Conservation (phyloP, 1,140 invertebrate species). For the Solen grandis region DNA sequence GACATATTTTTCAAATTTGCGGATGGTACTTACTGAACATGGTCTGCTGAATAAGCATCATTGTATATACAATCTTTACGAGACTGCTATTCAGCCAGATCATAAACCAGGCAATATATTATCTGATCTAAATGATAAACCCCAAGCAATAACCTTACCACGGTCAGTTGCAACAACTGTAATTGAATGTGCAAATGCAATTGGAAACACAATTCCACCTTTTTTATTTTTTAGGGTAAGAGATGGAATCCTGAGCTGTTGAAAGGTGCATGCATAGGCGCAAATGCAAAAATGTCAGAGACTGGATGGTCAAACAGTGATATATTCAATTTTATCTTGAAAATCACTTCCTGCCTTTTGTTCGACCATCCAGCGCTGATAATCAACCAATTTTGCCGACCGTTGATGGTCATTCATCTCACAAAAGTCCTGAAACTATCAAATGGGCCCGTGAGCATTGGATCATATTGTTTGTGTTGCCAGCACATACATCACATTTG, state of each 20-base stretch:
- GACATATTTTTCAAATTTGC: conserved; percentile 11
- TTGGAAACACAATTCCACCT: not conserved
- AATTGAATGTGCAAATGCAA: conserved; percentile 26
- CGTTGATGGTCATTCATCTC: conserved; percentile 24
- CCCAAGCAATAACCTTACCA: conserved; percentile 21
- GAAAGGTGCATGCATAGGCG: not conserved
- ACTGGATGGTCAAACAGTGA: conserved; percentile 23
- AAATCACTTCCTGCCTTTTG: conserved; percentile 21
- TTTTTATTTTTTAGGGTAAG: conserved; percentile 12
- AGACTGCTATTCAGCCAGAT: conserved; percentile 5
- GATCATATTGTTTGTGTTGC: conserved; percentile 43
- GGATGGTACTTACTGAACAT: not conserved
- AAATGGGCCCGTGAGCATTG: conserved; percentile 29
- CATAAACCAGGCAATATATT: conserved; percentile 2
- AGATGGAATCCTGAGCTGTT: conserved; percentile 18
- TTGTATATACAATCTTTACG: conserved; percentile 10
- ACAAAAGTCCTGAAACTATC: not conserved
- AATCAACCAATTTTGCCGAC: conserved; percentile 2
- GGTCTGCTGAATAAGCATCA: not conserved
- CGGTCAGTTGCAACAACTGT: conserved; percentile 18
- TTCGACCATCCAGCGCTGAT: not conserved
- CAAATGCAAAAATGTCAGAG: conserved; percentile 8
- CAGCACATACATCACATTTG: conserved; percentile 38
- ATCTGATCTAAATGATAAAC: not conserved
- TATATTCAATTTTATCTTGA: conserved; percentile 24